Base-by-base conservation (phyloP, 2,113 vertebrate genomes). In the Scophthalmus maximus region DNA sequence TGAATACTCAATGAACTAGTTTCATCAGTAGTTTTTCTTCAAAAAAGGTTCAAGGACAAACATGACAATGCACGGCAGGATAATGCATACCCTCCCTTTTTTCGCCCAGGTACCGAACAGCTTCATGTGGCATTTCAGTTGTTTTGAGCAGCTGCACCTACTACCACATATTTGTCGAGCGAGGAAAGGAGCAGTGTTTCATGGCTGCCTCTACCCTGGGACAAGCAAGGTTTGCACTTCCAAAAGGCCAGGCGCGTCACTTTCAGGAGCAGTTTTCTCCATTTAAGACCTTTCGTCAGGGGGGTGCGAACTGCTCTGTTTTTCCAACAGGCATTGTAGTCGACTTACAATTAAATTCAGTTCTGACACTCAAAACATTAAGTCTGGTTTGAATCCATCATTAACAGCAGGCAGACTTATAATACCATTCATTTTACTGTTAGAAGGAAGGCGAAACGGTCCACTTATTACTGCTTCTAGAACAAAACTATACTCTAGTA, bases 1-100 rank as follows among this genome's bases (percentile, higher is more conserved):
- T 88, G 82, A 89, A 92, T 91, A 84, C 82, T 69, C 76, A 90
- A 87, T 88, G 59, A 89, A 83, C 27, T 30, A 60, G 61, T 68
- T 89, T 85, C 56, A 78, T 87, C 74, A 62, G 79, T 87, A 84
- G 67, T 83, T 91, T 86, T 73, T 60, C 69, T 81, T 59, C 1
- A 62, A 70, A 25, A 36, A 23, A 67, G 66, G 57, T 81, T 81
- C 58, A 75, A 87, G 81, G 81, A 77, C 71, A 81, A 82, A 83
- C 65, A 85, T 63, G 65, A 85, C 63, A 76, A 76, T 61, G 50
- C 8, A 27, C 12, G 36, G 38, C 40, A 8, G 49, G 81, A 66
- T 56, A 79, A 68, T 62, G 46, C 20, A 1, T n/a, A n/a, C 22
- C 38, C 70, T 22, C 14, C n/a, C n/a, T n/a, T 22, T 59, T 64